Evolutionary conservation across 1,140 invertebrate species (phyloP), one percentile per base, ranked within the genome.

Genomic region (Bombus huntii): DNA sequence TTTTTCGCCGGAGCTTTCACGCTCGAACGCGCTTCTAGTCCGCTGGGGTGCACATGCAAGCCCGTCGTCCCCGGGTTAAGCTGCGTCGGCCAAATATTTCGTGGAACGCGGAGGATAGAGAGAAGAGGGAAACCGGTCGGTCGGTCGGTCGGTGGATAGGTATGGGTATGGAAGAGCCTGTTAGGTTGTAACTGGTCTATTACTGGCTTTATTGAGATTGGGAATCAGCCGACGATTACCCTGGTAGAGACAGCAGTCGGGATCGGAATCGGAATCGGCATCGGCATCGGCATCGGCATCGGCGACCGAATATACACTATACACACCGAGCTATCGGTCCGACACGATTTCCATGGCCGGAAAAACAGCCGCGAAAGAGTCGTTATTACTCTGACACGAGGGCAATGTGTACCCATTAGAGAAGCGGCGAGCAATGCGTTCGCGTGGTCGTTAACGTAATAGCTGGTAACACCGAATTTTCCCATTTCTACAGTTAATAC

Each of bases 161-260:
- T n/a, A n/a, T n/a, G 59, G 62, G 44, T n/a, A 53, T n/a, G 62
- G 65, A 65, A 57, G 81, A 66, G 62, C 62, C 76, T 70, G 53
- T 80, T 80, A 85, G 76, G n/a, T 37, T 85, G 83, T 85, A 85
- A 85, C 83, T 80, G 83, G 83, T 85, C 83, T 85, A 85, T 85
- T 85, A 85, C 76, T 62, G 83, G 76, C 68, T 88, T 88, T 86
- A 88, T 88, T 83, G 87, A 88, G 87, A 88, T 87, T 87, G 85
- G 87, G 85, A 88, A 88, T 85, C 83, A 80, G 53, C 68, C 47
- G 83, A 39, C 73, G 66, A 72, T 71, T 84, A 74, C 70, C 59
- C 81, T 57, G 28, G 31, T 39, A 39, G 10, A 39, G 57, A 39
- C 34, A 31, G 37, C 15, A 80, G 28, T 66, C 28, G 34, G 25